Evolutionary conservation across 2,888 invertebrate genomes (phyloP), one percentile per base, ranked within the genome.

Genomic region (Diarsia dahlii): DNA sequence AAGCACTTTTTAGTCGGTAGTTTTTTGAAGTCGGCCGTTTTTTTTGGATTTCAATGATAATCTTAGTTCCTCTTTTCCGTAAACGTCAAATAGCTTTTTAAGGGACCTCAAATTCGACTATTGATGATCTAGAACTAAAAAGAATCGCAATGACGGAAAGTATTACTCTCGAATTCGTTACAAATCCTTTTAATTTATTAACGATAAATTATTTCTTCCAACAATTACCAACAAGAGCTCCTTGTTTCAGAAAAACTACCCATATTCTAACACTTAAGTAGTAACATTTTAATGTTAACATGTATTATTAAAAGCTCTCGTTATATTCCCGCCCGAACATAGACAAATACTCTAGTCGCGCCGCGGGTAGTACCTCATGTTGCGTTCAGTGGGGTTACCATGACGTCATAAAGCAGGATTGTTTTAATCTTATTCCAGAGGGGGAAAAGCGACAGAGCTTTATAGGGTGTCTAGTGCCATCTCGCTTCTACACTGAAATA

Each of bases 331-430:
- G 58, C 20, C 74, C 64, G 45, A 56, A 75, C 77, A 84, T 12
- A 62, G 58, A 56, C 73, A 69, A 69, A 34, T 74, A 72, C 64
- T 78, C 69, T 74, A 80, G 76, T 39, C 69, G 52, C 86, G 54
- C 85, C 34, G 65, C 78, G 76, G 82, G 86, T 67, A 71, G 81
- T 68, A 39, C 80, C 76, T 58, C 83, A 80, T 69, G 77, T 77
- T 50, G 82, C 72, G 71, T 54, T 39, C 39, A 39, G 39, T 39
- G 39, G 39, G 39, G 39, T 39, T 39, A 8, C 8, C 39, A 39
- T 39, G 39, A 39, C 39, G 39, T 39, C 39, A 6, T 39, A 39
- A 8, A 39, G 6, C 39, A 0, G 39, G 39, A 39, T 39, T 39
- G 6, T 39, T 39, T 39, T 39, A 39, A 39, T 39, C 39, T 39